Conservation (phyloP, 2,888 invertebrate species). For the Volucella inflata region DNA sequence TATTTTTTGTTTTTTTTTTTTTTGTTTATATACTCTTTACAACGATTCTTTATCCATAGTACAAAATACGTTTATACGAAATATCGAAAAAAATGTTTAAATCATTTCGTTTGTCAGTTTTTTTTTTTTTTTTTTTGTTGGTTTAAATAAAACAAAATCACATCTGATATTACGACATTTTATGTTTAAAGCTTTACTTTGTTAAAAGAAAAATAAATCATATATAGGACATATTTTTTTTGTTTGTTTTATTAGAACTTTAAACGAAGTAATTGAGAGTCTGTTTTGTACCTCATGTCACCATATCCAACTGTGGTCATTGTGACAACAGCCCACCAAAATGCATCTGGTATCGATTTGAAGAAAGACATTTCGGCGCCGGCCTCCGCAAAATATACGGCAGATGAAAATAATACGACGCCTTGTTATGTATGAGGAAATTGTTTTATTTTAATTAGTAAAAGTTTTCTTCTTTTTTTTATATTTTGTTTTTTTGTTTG, state of each 20-base stretch:
- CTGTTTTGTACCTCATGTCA: conserved; percentile 94
- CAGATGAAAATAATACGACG: conserved; percentile 99
- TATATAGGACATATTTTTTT: conserved; percentile 69
- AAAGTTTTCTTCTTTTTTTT: conserved; percentile 59
- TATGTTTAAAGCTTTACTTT: conserved; percentile 71
- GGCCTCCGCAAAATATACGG: conserved; percentile 99
- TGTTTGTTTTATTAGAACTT: conserved; percentile 68
- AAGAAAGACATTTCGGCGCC: conserved; percentile 99
- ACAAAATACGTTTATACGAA: conserved; percentile 72
- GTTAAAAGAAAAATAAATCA: conserved; percentile 52
- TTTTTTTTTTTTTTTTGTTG: conserved; percentile 45
- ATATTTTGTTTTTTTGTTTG: conserved; percentile 28
- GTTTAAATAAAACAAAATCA: conserved; percentile 49
- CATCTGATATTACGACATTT: conserved; percentile 69
- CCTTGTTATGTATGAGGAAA: conserved; percentile 86
- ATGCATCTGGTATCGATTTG: conserved; percentile 99
- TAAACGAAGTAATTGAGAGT: conserved; percentile 69
- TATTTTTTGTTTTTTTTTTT: conserved; percentile 57
- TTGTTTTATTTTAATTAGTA: conserved; percentile 73
- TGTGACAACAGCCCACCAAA: conserved; percentile 99
- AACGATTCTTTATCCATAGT: conserved; percentile 63
- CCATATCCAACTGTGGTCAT: conserved; percentile 99
- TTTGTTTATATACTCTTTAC: conserved; percentile 38
- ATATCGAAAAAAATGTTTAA: conserved; percentile 74
- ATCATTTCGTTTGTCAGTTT: conserved; percentile 24